phyloP scores from a whole-genome alignment of 1,140 invertebrate species.

The Tyrophagus putrescentiae region DNA sequence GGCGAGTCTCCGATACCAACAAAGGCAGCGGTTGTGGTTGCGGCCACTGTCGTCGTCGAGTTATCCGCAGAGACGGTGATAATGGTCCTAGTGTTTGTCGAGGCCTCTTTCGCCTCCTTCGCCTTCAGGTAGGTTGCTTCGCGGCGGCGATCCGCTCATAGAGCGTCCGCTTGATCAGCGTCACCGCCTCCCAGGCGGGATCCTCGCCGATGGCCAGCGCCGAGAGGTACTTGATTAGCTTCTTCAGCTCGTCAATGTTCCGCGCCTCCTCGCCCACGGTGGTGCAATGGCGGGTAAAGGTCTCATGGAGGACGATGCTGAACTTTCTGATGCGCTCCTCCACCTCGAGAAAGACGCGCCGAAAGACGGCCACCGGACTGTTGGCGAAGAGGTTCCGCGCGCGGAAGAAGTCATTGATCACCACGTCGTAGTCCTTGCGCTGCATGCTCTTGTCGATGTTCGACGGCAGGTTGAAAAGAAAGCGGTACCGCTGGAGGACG shows the following conservation, averaged over 20 bases:
- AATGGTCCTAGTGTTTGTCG: constrained; percentile 37
- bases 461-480: constrained; percentile 85
- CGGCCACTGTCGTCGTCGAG: too few relatives aligned
- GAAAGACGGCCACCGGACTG: constrained; percentile 61
- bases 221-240: constrained; percentile 39
- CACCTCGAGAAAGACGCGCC: constrained; percentile 69
- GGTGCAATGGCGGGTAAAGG: constrained; percentile 40
- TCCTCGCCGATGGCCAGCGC: constrained; percentile 57
- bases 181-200: constrained; percentile 80
- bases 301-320: constrained; percentile 57
- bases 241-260: constrained; percentile 26
- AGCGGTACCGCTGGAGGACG: constrained; percentile 71
- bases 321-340: constrained; percentile 70
- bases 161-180: constrained; percentile 57
- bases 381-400: constrained; percentile 91
- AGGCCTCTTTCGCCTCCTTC: too few relatives aligned
- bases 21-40: too few relatives aligned
- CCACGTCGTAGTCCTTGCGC: constrained; percentile 86
- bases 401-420: constrained; percentile 92
- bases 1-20: too few relatives aligned
- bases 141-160: constrained; percentile 45
- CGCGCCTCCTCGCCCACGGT: constrained; percentile 25
- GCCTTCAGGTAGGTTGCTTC: too few relatives aligned
- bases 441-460: constrained; percentile 85
- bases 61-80: too few relatives aligned